phyloP scores from a whole-genome alignment of 2,113 vertebrate genomes.

The Centropristis striata region DNA sequence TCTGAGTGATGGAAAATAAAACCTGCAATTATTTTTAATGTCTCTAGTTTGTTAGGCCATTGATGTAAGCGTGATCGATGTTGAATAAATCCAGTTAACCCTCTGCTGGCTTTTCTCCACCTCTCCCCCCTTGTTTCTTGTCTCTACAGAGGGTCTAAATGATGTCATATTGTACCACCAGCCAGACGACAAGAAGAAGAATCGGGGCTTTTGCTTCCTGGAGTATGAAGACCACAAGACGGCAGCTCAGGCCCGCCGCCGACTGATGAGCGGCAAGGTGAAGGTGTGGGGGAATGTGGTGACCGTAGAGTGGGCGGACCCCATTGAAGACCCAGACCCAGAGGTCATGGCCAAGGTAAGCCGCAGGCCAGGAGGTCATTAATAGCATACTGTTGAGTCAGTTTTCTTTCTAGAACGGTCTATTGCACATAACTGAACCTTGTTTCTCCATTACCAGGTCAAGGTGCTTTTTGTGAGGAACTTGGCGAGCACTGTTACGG shows the following conservation, averaged over 20 bases:
- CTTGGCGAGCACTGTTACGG: conserved; percentile 96
- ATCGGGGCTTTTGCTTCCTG: conserved; percentile 98
- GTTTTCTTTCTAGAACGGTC: not conserved
- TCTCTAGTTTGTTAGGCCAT: not conserved
- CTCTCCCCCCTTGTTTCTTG: not conserved
- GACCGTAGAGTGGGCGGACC: conserved; percentile 99
- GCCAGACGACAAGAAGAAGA: conserved; percentile 99
- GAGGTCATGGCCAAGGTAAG: conserved; percentile 99
- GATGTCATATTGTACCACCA: conserved; percentile 99
- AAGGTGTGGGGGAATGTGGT: conserved; percentile 99
- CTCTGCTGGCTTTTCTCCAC: not conserved
- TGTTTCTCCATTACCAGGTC: conserved; percentile 84
- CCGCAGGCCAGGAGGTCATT: not conserved
- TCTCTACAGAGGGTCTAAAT: conserved; percentile 95
- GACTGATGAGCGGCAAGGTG: conserved; percentile 99
- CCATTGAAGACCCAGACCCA: conserved; percentile 98
- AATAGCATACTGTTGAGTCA: not conserved
- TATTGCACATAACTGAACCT: not conserved
- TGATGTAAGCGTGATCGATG: not conserved
- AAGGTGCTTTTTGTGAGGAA: conserved; percentile 99
- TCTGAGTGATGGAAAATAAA: no score
- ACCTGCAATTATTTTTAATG: not conserved
- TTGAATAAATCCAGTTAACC: conserved; percentile 12
- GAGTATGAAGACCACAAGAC: conserved; percentile 99
- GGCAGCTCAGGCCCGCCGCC: conserved; percentile 96